Conservation (phyloP, 2,113 vertebrate species). For the Lepus europaeus region DNA sequence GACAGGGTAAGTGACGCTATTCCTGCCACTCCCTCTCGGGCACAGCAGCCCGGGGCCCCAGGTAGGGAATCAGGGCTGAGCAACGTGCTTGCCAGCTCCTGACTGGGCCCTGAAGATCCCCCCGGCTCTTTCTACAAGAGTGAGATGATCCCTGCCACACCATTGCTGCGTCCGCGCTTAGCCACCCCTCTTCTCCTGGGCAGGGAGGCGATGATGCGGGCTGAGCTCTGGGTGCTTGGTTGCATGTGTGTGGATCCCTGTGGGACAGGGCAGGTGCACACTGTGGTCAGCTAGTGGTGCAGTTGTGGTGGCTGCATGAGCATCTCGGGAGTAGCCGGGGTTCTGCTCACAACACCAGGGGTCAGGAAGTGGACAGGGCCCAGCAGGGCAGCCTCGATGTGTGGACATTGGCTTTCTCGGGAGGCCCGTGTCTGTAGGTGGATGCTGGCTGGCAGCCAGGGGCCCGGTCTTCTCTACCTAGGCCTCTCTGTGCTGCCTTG, state of each 20-base stretch:
- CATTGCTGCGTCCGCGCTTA: not conserved
- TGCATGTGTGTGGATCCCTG: fast-evolving
- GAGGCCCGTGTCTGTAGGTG: not conserved
- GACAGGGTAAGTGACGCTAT: too few species aligned
- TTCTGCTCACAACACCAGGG: not conserved
- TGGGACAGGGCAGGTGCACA: not conserved
- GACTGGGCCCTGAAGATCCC: not conserved
- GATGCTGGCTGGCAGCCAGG: not conserved
- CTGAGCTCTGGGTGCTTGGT: not conserved
- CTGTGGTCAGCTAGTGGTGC: too few species aligned
- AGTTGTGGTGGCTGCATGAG: not conserved
- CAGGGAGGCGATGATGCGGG: not conserved
- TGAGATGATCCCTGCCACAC: not conserved
- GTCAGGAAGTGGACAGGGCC: not conserved
- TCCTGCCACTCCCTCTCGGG: not conserved
- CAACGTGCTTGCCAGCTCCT: not conserved
- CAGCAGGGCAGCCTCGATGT: not conserved
- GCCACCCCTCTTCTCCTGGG: not conserved
- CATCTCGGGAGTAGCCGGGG: fast-evolving
- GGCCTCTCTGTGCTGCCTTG: fast-evolving
- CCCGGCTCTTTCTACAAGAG: not conserved
- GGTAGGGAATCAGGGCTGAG: not conserved
- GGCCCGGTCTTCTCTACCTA: not conserved
- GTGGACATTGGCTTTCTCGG: not conserved
- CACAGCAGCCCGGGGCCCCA: not conserved